A percentile compares a stretch with the other conserved stretches of the same genome.
Evolutionary conservation across 2,797 vertebrate genomes (phyloP).

Genomic region (Melanotaenia boesemani): DNA sequence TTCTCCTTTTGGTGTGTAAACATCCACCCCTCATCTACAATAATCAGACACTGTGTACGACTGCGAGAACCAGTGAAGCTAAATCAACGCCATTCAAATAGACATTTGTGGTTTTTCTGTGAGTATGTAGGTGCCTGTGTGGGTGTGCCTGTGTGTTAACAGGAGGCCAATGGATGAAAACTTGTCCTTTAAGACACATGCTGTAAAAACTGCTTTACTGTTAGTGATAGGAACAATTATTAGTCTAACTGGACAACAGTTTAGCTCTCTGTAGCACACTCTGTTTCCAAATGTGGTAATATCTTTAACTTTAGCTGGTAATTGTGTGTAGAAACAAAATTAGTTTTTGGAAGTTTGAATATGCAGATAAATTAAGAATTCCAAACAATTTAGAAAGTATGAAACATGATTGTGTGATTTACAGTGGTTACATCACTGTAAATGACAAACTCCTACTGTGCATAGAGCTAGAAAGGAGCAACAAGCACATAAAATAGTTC

Average conservation of each 20-base stretch:
- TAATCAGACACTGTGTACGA: slow-evolving; percentile 64
- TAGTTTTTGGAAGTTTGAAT: background rate
- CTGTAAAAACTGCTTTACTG: slow-evolving; percentile 59
- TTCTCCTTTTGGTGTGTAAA: slow-evolving; percentile 63
- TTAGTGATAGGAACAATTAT: slow-evolving; percentile 67
- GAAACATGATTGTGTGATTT: background rate
- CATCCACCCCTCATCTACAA: slow-evolving; percentile 72
- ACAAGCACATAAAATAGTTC: slow-evolving; percentile 40
- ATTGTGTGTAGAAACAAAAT: slow-evolving; percentile 23
- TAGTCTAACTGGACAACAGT: slow-evolving; percentile 70
- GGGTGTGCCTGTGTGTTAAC: slow-evolving; percentile 23
- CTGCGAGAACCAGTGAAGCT: slow-evolving; percentile 23
- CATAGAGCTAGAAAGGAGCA: slow-evolving; percentile 24
- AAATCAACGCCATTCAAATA: slow-evolving; percentile 29
- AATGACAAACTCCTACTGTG: background rate
- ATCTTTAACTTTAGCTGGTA: slow-evolving; percentile 43
- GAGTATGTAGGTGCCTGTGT: slow-evolving; percentile 14
- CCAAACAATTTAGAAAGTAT: background rate
- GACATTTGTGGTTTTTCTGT: slow-evolving; percentile 21
- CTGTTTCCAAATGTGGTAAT: slow-evolving; percentile 44
- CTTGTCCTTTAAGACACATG: slow-evolving; percentile 55
- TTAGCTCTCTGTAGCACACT: slow-evolving; percentile 46
- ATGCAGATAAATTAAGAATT: slow-evolving; percentile 22
- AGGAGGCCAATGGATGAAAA: slow-evolving; percentile 55
- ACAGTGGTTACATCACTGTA: background rate